Evolutionary conservation across 2,888 invertebrate genomes (phyloP).

Genomic region (Periphyllus acericola): DNA sequence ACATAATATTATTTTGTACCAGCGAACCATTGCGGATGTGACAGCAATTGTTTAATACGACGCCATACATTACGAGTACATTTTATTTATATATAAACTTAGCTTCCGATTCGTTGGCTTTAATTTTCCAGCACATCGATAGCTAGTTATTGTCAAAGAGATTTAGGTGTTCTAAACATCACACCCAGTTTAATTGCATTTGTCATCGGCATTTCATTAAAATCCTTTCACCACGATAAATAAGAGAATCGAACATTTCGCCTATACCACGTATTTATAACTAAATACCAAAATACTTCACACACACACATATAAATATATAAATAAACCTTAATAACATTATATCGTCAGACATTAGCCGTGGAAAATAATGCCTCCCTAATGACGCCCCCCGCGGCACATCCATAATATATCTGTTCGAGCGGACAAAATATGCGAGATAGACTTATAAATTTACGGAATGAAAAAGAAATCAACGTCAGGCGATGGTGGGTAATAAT

Average conservation of each 20-base stretch:
- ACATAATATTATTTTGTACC: no score
- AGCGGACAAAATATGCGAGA: background rate
- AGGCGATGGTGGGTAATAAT: background rate
- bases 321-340: background rate
- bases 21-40: no score
- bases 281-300: no score
- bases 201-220: background rate
- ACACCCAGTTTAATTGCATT: background rate
- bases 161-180: background rate
- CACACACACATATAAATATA: no score
- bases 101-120: background rate
- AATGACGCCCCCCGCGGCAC: background rate
- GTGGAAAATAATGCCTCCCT: background rate
- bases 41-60: no score
- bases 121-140: background rate
- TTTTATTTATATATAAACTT: background rate
- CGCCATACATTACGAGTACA: no score
- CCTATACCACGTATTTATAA: background rate
- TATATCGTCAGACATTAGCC: background rate
- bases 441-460: background rate
- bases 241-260: background rate
- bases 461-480: constrained; percentile 4
- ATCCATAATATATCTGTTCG: background rate
- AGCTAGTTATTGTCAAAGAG: background rate
- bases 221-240: constrained; percentile 5